Conservation (phyloP, 2,113 vertebrate genomes). For the Otocyon megalotis region DNA sequence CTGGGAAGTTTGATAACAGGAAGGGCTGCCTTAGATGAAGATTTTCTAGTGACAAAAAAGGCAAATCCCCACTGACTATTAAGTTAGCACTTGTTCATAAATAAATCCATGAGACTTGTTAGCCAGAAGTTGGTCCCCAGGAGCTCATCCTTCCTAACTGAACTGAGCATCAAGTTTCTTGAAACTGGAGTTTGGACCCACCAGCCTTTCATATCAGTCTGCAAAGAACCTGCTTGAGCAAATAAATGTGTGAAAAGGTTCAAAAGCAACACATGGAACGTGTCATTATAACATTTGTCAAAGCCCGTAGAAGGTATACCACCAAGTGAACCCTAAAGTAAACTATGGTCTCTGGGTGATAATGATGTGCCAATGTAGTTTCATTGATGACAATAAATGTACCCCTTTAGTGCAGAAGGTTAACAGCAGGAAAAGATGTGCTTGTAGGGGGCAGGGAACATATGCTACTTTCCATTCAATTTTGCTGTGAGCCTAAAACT, state of each 20-base stretch:
- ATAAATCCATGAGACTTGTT: neutral
- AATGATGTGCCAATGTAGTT: neutral
- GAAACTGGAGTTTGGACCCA: neutral
- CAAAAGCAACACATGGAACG: neutral
- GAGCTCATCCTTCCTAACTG: neutral
- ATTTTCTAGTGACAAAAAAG: conserved; percentile 17
- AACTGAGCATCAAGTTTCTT: conserved; percentile 3
- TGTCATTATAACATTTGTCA: neutral
- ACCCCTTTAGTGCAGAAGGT: neutral
- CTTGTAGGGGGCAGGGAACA: rapidly evolving
- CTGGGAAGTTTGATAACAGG: neutral
- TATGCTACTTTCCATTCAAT: neutral
- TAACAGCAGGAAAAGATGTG: too few relatives aligned
- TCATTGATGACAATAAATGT: neutral
- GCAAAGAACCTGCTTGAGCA: neutral
- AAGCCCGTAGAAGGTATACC: neutral
- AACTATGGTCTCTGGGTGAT: neutral
- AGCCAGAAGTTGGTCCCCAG: neutral
- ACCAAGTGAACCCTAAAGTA: neutral
- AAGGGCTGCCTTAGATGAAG: neutral
- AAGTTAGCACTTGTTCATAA: neutral
- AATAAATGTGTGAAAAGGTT: neutral
- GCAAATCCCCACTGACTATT: neutral
- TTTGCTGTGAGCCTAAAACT: conserved; percentile 1
- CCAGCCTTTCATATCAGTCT: neutral